Percentiles rank a stretch among this genome's conserved stretches.
Evolutionary conservation across 1,140 invertebrate genomes (phyloP).

Genomic region (Paralvinella palmiformis): DNA sequence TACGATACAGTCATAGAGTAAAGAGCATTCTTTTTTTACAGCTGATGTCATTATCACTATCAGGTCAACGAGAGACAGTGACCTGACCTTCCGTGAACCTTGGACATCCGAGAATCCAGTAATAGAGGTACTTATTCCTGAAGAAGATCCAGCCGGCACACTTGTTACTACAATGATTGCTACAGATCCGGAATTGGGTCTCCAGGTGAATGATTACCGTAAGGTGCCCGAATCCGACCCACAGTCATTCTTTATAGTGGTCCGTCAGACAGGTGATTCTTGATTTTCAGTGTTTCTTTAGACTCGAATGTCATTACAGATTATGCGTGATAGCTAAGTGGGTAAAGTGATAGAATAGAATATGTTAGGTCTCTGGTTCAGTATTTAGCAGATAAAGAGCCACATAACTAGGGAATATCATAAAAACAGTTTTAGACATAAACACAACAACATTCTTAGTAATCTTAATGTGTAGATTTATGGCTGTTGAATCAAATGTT

Average conservation of each 20-base stretch:
- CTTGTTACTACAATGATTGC: neutral
- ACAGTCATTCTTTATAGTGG: constrained; percentile 49
- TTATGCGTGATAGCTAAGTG: too few relatives aligned
- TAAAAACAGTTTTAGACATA: too few relatives aligned
- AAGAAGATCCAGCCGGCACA: neutral
- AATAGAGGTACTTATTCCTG: neutral
- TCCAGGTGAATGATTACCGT: constrained; percentile 38
- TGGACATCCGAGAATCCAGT: neutral
- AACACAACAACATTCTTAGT: too few relatives aligned
- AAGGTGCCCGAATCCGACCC: constrained; percentile 36
- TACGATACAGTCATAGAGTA: too few relatives aligned
- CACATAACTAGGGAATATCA: too few relatives aligned
- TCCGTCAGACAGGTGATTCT: constrained; percentile 56
- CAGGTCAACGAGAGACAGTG: neutral
- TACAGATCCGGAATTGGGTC: constrained; percentile 28
- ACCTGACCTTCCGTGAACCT: neutral
- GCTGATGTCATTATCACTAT: constrained; percentile 4
- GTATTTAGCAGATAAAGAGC: too few relatives aligned
- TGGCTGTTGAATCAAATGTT: too few relatives aligned
- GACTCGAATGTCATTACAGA: too few relatives aligned
- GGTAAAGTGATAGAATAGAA: too few relatives aligned
- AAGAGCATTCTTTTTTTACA: too few relatives aligned
- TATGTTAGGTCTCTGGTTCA: too few relatives aligned
- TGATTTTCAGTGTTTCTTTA: neutral
- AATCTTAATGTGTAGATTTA: too few relatives aligned